A percentile compares a stretch with the other conserved stretches of the same genome.
Conservation (phyloP, 2,113 vertebrate genomes). For the Syrrhaptes paradoxus region DNA sequence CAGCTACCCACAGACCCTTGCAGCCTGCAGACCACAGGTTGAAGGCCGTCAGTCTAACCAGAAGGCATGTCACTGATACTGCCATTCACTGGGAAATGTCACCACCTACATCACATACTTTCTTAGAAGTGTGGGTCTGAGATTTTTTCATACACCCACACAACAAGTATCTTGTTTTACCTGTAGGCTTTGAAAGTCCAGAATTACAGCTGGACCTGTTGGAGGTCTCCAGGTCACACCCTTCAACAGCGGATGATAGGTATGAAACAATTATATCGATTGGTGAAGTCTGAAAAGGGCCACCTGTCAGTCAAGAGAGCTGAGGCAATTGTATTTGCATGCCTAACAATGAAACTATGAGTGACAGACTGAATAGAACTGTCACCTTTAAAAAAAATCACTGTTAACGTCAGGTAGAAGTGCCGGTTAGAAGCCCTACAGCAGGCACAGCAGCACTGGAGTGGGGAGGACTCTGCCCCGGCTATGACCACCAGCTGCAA, state of each 20-base stretch:
- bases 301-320: background rate
- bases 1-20: background rate
- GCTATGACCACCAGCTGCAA: background rate
- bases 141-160: background rate
- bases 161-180: background rate
- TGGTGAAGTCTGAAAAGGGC: background rate
- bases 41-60: background rate
- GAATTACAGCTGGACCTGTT: background rate
- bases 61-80: background rate
- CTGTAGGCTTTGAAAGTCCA: background rate
- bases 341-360: background rate
- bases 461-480: background rate
- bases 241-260: accelerated
- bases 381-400: background rate
- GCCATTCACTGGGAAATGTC: background rate
- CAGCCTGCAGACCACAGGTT: background rate
- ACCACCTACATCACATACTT: background rate
- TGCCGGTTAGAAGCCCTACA: background rate
- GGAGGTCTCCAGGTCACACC: background rate
- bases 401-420: background rate
- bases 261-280: background rate
- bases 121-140: background rate
- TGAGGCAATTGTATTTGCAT: background rate
- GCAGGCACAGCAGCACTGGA: background rate
- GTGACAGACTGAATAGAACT: background rate